Percentiles rank a stretch among this genome's conserved stretches.
phyloP scores from a whole-genome alignment of 1,140 invertebrate species.

The Elysia chlorotica region DNA sequence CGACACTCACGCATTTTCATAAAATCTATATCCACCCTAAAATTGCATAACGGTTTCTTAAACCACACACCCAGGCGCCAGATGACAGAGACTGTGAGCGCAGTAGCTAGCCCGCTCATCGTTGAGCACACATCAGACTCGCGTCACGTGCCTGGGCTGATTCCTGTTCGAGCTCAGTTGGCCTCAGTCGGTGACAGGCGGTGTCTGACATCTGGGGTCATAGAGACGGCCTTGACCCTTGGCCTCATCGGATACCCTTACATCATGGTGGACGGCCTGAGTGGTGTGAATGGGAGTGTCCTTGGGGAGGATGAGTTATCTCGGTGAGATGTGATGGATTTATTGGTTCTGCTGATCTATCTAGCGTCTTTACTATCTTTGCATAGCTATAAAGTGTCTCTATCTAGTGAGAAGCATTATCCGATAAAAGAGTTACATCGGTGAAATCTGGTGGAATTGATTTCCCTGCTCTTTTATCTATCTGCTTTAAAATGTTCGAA shows the following conservation, averaged over 20 bases:
- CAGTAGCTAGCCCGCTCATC: constrained; percentile 9
- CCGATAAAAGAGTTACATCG: not conserved
- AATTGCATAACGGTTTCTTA: too few species aligned
- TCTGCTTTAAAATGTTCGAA: too few species aligned
- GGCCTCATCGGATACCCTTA: constrained; percentile 84
- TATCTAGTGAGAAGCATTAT: not conserved
- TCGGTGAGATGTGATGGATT: not conserved
- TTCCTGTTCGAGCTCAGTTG: constrained; percentile 28
- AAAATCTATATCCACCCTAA: too few species aligned
- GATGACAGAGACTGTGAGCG: not conserved
- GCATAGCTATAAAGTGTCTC: not conserved
- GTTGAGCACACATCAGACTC: constrained; percentile 41
- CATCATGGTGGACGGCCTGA: constrained; percentile 72
- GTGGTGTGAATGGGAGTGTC: not conserved
- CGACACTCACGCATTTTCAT: too few species aligned
- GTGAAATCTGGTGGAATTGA: not conserved
- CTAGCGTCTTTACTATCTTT: too few species aligned
- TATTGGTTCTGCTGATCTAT: too few species aligned
- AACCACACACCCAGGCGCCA: too few species aligned
- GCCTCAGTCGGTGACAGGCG: constrained; percentile 2
- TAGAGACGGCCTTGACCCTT: constrained; percentile 80
- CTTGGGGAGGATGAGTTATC: too few species aligned
- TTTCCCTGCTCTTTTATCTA: too few species aligned
- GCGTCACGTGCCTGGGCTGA: constrained; percentile 32
- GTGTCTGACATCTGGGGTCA: constrained; percentile 61